Base-by-base conservation (phyloP, 2,113 vertebrate species). In the Peucedramus taeniatus region DNA sequence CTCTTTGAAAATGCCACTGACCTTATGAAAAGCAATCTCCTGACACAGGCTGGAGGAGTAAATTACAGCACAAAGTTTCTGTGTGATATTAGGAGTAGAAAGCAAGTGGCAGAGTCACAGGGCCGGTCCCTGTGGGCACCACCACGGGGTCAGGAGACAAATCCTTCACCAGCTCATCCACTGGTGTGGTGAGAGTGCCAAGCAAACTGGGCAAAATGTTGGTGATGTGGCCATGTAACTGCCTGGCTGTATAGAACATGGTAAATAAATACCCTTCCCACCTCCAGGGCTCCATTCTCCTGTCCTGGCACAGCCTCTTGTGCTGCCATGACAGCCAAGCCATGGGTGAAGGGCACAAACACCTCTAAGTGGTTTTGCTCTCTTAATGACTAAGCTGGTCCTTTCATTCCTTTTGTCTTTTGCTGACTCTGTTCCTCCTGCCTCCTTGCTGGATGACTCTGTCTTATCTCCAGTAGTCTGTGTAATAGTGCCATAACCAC, bases 131-230 rank as follows among this genome's bases (percentile, higher is more conserved):
- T 60, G 49, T 4, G 3, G n/a, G 54, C 40, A 49, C 24, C 33
- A 28, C 7, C 1, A 1, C 0, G 3, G 10, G 11, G 16, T 4
- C 1, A 1, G 37, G 31, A 44, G n/a, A 59, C 5, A 65, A 79
- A 82, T 50, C 18, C 15, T 69, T 70, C 79, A 21, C 16, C 53
- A 39, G 5, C 1, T 40, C 22, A 27, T 42, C 37, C 66, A 30
- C 11, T 2, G 2, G 2, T 4, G 0, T 39, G 50, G 27, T 24
- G 35, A 84, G 21, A 22, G 28, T 37, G 44, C 53, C 26, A 1
- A 8, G 10, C 10, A 49, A 59, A 72, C 28, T 7, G 21, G 40
- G 39, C 9, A 50, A 11, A 63, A 23, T 12, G 7, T 30, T 30
- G 50, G 7, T 1, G 2, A 37, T 53, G 61, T 33, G 42, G 28